phyloP scores from a whole-genome alignment of 2,113 vertebrate genomes.

The Neofelis nebulosa region DNA sequence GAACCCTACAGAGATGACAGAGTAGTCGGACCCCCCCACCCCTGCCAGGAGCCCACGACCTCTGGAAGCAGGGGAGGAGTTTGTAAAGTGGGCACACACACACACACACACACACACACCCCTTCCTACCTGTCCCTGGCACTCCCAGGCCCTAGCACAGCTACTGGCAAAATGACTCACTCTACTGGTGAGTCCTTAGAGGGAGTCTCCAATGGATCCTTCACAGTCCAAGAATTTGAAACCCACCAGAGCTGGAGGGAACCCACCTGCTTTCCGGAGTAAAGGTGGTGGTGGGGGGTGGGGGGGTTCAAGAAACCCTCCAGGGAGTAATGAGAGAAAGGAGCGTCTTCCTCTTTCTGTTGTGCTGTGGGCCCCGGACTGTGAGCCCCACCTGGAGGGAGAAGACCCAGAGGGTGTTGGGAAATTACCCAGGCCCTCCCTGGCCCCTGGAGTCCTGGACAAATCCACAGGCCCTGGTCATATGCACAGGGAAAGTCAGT shows the following conservation, averaged over 20 bases:
- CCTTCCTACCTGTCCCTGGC: background rate
- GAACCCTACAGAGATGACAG: background rate
- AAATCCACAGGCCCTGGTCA: background rate
- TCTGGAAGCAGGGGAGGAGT: background rate
- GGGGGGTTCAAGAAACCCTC: background rate
- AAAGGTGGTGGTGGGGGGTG: background rate
- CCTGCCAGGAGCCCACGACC: background rate
- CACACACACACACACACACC: too few species aligned
- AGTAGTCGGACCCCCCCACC: background rate
- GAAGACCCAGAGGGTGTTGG: too few species aligned
- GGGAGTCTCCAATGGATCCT: background rate
- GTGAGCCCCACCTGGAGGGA: too few species aligned
- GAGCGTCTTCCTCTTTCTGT: background rate
- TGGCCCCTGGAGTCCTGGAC: background rate
- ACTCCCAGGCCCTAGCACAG: background rate
- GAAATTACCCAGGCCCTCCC: background rate
- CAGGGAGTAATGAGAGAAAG: background rate
- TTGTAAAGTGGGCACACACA: accelerated
- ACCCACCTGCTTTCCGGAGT: background rate
- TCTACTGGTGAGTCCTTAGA: too few species aligned
- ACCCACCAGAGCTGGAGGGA: background rate
- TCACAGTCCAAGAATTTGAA: background rate
- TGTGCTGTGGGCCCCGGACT: accelerated
- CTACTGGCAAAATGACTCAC: too few species aligned
- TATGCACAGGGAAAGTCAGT: background rate